These are phyloP conservation scores for Dichetophora obliterata DNA, from an alignment of 2,888 invertebrate genomes.

Conservation along the genomic window DNA sequence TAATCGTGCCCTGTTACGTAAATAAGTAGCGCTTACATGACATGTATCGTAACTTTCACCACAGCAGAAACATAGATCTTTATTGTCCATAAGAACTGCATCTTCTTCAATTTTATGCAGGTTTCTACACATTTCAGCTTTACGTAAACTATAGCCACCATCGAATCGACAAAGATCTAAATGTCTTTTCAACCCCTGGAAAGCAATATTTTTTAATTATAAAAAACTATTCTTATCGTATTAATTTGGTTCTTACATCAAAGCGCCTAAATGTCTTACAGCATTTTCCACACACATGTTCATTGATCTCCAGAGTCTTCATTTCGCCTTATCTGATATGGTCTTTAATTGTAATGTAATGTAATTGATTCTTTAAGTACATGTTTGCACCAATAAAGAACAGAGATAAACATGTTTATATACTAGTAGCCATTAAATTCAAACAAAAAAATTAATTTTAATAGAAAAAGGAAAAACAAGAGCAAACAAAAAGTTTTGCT, in stretches of 20 bases:
- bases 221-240: too few species aligned
- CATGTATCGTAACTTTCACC: conserved; percentile 68
- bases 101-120: conserved; percentile 66
- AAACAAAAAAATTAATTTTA: too few species aligned
- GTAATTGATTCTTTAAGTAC: too few species aligned
- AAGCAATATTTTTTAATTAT: conserved; percentile 15
- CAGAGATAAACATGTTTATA: too few species aligned
- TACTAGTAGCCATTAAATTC: conserved; percentile 50
- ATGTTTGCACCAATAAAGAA: too few species aligned
- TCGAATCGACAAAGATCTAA: conserved; percentile 65
- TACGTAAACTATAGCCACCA: conserved; percentile 63
- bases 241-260: conserved; percentile 56
- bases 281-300: conserved; percentile 69
- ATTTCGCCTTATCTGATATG: conserved; percentile 41
- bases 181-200: conserved; percentile 63
- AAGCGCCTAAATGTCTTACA: conserved; percentile 64
- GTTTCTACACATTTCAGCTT: conserved; percentile 64
- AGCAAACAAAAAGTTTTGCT: conserved; percentile 49
- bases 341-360: too few species aligned
- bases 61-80: conserved; percentile 68
- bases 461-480: too few species aligned
- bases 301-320: conserved; percentile 62
- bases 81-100: conserved; percentile 63
- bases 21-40: conserved; percentile 59
- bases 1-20: too few species aligned